Evolutionary conservation across 1,140 invertebrate genomes (phyloP).

Genomic region (Coenobita brevimanus): DNA sequence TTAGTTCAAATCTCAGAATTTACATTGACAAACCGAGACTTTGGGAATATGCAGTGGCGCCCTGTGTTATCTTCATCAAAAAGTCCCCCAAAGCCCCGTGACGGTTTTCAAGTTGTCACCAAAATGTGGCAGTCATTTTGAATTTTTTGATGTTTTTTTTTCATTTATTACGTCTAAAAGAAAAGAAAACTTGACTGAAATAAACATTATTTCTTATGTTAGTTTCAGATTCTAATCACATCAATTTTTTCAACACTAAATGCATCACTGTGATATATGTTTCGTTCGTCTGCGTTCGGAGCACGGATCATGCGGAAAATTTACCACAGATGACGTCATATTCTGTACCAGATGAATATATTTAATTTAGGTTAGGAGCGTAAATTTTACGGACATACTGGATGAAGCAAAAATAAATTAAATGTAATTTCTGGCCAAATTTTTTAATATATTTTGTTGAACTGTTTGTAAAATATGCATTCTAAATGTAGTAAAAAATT

Average conservation of each 20-base stretch:
- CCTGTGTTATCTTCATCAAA: constrained; percentile 32
- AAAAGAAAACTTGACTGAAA: not conserved
- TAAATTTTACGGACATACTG: not conserved
- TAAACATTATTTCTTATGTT: not conserved
- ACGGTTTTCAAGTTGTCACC: constrained; percentile 8
- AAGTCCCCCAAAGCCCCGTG: not conserved
- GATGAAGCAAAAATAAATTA: not conserved
- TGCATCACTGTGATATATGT: constrained; percentile 35
- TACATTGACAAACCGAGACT: constrained; percentile 21
- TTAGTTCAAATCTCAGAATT: constrained; percentile 21
- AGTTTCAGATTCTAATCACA: not conserved
- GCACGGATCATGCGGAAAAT: not conserved
- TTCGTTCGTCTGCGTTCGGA: too few species aligned
- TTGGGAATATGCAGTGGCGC: constrained; percentile 12
- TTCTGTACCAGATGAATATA: not conserved
- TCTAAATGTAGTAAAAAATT: too few species aligned
- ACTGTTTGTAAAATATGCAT: too few species aligned
- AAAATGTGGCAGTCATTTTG: constrained; percentile 14
- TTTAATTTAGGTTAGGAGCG: too few species aligned
- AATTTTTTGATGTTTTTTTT: constrained; percentile 3
- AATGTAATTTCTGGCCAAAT: constrained; percentile 1
- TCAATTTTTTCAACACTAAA: constrained; percentile 19
- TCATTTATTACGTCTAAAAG: constrained; percentile 29
- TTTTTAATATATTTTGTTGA: not conserved
- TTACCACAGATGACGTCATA: not conserved